Conservation (phyloP, 2,797 vertebrate species). For the Moxostoma hubbsi region DNA sequence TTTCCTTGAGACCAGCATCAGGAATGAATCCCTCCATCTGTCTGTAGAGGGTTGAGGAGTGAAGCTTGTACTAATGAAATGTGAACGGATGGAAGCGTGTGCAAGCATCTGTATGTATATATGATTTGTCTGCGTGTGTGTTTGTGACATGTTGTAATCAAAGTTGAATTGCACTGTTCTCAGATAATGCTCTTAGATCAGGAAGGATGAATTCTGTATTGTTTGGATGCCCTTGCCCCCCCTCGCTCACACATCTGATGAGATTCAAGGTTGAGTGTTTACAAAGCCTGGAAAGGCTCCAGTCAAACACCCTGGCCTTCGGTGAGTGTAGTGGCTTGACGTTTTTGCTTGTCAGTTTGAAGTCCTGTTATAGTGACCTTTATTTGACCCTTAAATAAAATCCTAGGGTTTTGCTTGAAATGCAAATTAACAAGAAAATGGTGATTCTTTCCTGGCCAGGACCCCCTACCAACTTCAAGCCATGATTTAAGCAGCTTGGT, state of each 20-base stretch:
- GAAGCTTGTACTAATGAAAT: constrained; percentile 53
- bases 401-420: not conserved
- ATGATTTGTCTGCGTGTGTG: constrained; percentile 6
- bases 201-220: constrained; percentile 51
- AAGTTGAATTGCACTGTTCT: constrained; percentile 52
- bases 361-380: not conserved
- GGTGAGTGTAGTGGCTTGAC: not conserved
- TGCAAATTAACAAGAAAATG: constrained; percentile 1
- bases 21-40: constrained; percentile 59
- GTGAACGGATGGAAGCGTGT: constrained; percentile 29
- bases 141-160: constrained; percentile 55
- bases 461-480: constrained; percentile 10
- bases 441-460: not conserved
- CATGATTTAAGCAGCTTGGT: constrained; percentile 20
- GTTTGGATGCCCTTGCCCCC: constrained; percentile 28
- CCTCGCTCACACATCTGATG: constrained; percentile 22
- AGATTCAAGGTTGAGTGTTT: constrained; percentile 36
- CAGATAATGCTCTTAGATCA: constrained; percentile 55
- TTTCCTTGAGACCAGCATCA: constrained; percentile 34
- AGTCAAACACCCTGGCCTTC: not conserved
- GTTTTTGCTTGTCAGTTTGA: not conserved
- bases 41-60: constrained; percentile 50
- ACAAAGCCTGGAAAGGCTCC: constrained; percentile 22
- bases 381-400: constrained; percentile 7
- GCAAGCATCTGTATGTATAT: constrained; percentile 39